These are phyloP conservation scores for Mobula hypostoma DNA, from an alignment of 2,113 vertebrate genomes.

Conservation along the genomic window DNA sequence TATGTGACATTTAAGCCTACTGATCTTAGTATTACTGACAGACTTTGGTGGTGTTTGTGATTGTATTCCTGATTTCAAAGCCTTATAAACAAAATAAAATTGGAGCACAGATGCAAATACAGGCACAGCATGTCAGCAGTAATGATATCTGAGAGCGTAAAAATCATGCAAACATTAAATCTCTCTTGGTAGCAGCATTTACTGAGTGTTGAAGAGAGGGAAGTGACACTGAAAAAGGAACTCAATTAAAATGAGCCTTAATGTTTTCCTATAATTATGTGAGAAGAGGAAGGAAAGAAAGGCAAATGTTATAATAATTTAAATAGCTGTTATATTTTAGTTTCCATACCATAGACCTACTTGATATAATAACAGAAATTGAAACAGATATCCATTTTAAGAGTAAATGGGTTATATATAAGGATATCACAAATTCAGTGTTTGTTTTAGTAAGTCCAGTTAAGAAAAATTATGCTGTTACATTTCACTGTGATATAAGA, in stretches of 20 bases:
- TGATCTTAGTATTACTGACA: conserved; percentile 9
- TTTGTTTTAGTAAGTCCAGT: neutral
- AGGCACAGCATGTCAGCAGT: conserved; percentile 19
- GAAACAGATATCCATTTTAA: neutral
- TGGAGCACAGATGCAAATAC: conserved; percentile 30
- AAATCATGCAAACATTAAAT: conserved; percentile 13
- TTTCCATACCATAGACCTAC: neutral
- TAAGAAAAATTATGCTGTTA: neutral
- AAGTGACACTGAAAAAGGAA: conserved; percentile 6
- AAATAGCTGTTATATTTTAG: neutral
- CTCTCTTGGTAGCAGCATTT: neutral
- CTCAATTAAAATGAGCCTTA: conserved; percentile 16
- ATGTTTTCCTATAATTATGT: neutral
- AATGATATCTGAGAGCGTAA: neutral
- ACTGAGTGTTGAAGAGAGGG: neutral
- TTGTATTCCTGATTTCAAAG: conserved; percentile 21
- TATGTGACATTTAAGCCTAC: neutral
- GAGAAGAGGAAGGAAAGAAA: neutral
- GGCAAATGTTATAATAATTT: neutral
- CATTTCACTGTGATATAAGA: neutral
- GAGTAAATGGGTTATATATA: neutral
- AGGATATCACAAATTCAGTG: neutral
- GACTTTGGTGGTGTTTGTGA: conserved; percentile 21
- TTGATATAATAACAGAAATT: conserved; percentile 22
- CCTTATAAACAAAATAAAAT: conserved; percentile 34